Conservation (phyloP, 1,140 invertebrate species). For the Zaprionus inermis region DNA sequence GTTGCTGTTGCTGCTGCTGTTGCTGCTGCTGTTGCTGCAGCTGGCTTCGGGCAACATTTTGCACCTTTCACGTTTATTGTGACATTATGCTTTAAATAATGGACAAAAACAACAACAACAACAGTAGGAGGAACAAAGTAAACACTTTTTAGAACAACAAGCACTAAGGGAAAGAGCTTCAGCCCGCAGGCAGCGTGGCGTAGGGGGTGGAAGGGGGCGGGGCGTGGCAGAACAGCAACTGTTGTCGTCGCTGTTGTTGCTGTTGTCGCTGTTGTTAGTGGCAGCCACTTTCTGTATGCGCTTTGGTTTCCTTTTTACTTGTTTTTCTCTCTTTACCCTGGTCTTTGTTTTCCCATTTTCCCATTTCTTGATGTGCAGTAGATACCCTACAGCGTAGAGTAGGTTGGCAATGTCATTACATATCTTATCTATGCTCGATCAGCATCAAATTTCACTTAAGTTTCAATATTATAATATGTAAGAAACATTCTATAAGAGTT, state of each 20-base stretch:
- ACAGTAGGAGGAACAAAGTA: slow-evolving; percentile 50
- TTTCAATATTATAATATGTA: no score
- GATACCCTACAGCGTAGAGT: not conserved
- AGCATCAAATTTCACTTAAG: no score
- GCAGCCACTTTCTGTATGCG: slow-evolving; percentile 31
- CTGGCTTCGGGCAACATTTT: slow-evolving; percentile 71
- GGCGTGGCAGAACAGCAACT: not conserved
- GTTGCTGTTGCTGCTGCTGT: slow-evolving; percentile 34
- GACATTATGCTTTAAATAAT: slow-evolving; percentile 82
- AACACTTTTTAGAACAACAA: slow-evolving; percentile 68
- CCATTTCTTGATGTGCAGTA: slow-evolving; percentile 15
- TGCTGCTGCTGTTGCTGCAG: slow-evolving; percentile 35
- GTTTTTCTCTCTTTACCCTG: slow-evolving; percentile 9
- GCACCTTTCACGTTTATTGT: slow-evolving; percentile 80
- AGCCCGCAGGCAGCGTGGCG: not conserved
- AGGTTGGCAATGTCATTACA: not conserved
- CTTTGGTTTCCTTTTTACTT: slow-evolving; percentile 31
- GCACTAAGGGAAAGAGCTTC: slow-evolving; percentile 23
- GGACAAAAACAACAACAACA: slow-evolving; percentile 62
- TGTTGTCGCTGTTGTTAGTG: slow-evolving; percentile 18
- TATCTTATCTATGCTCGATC: no score
- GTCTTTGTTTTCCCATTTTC: slow-evolving; percentile 4
- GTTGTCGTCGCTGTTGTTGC: not conserved
- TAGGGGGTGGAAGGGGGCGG: no score
- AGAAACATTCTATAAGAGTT: no score